A percentile compares a stretch with the other conserved stretches of the same genome.
Conservation (phyloP, 2,113 vertebrate genomes). For the Zosterops hypoxanthus region DNA sequence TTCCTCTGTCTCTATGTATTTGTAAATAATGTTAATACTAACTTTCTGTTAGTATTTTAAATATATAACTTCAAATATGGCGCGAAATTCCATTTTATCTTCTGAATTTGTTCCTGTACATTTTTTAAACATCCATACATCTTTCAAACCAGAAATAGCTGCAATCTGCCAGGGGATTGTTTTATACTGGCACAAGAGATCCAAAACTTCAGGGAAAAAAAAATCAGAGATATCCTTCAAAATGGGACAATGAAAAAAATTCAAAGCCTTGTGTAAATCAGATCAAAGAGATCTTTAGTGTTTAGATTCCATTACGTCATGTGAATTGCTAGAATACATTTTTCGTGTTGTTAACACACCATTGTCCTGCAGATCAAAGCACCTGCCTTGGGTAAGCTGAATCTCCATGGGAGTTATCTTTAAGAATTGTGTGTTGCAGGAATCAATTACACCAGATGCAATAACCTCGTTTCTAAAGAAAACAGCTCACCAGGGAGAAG, state of each 20-base stretch:
- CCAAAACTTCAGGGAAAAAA: background rate
- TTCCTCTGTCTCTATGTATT: background rate
- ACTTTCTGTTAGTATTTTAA: background rate
- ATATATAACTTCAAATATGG: background rate
- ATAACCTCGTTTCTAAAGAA: conserved; percentile 28
- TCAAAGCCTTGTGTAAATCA: background rate
- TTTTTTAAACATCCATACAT: background rate
- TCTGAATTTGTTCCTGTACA: background rate
- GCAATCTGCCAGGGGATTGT: background rate
- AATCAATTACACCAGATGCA: conserved; percentile 2
- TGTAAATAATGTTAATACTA: background rate
- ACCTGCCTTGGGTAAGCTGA: background rate
- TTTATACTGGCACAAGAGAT: background rate
- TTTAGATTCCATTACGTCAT: background rate
- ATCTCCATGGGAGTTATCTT: background rate
- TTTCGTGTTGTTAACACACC: background rate
- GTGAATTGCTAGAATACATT: background rate
- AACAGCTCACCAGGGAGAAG: background rate
- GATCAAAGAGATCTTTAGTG: conserved; percentile 1
- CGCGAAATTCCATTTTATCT: background rate
- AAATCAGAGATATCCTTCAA: background rate
- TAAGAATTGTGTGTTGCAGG: background rate
- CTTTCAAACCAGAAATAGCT: background rate
- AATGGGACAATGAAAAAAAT: background rate
- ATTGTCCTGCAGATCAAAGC: conserved; percentile 32